Evolutionary conservation across 1,140 invertebrate genomes (phyloP).

Genomic region (Neuroterus valhalla): DNA sequence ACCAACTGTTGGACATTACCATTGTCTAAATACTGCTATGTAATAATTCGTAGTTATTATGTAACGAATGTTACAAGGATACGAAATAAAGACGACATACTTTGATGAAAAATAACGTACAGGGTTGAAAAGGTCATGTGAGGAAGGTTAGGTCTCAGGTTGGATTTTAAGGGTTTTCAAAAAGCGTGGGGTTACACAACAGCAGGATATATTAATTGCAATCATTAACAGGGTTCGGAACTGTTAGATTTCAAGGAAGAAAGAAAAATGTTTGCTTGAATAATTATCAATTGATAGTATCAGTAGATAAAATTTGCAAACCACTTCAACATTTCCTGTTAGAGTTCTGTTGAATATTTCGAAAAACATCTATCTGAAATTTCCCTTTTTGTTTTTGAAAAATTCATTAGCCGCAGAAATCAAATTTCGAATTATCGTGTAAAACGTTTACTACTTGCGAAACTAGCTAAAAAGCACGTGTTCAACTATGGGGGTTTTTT

Average conservation of each 20-base stretch:
- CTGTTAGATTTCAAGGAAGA: not conserved
- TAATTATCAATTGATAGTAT: not conserved
- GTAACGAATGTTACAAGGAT: slow-evolving; percentile 46
- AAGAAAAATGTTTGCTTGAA: not conserved
- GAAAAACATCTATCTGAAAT: slow-evolving; percentile 44
- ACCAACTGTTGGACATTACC: slow-evolving; percentile 75
- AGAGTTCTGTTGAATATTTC: too few species aligned
- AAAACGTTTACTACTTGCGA: too few species aligned
- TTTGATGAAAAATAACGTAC: not conserved
- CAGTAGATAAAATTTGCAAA: too few species aligned
- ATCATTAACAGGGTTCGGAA: slow-evolving; percentile 19
- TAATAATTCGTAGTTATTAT: slow-evolving; percentile 55
- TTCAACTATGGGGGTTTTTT: slow-evolving; percentile 1
- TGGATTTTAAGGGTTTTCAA: slow-evolving; percentile 36
- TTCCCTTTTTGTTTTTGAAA: too few species aligned
- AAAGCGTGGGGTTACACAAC: slow-evolving; percentile 60
- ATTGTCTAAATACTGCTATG: slow-evolving; percentile 73
- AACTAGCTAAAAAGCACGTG: too few species aligned
- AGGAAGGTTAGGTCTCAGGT: not conserved
- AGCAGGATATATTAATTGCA: slow-evolving; percentile 58
- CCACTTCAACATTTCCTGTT: too few species aligned
- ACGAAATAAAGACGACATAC: slow-evolving; percentile 51
- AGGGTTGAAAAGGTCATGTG: not conserved
- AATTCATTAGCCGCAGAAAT: too few species aligned
- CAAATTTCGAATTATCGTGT: too few species aligned